phyloP scores from a whole-genome alignment of 2,113 vertebrate species.

The Tychaedon coryphoeus region DNA sequence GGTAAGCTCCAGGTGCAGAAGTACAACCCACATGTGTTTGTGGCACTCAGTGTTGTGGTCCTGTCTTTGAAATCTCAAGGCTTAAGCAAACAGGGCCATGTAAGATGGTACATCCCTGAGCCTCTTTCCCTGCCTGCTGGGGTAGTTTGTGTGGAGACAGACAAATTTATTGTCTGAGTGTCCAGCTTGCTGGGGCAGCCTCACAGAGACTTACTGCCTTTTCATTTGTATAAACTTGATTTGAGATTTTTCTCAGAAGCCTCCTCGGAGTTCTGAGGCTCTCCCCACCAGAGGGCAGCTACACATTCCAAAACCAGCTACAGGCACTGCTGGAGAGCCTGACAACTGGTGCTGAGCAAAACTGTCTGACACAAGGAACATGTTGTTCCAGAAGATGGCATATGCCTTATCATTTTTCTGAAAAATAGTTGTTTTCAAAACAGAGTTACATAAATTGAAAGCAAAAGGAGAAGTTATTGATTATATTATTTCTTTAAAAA shows the following conservation, averaged over 20 bases:
- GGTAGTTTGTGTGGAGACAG: neutral
- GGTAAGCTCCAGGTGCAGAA: constrained; percentile 63
- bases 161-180: rapidly evolving
- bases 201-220: neutral
- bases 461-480: neutral
- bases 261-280: neutral
- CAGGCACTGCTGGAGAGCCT: neutral
- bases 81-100: rapidly evolving
- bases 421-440: neutral
- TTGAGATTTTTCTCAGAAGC: neutral
- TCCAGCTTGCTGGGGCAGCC: neutral
- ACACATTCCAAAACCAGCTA: neutral
- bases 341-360: neutral
- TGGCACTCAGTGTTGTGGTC: neutral
- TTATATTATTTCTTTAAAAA: neutral
- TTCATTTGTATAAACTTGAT: neutral
- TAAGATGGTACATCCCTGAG: neutral
- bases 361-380: neutral
- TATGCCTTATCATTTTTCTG: neutral
- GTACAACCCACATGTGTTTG: neutral
- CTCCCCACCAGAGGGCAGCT: constrained; percentile 22
- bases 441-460: neutral
- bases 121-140: neutral
- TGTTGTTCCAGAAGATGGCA: neutral
- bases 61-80: neutral